Base-by-base conservation (phyloP, 2,797 vertebrate genomes). In the Spondyliosoma cantharus region DNA sequence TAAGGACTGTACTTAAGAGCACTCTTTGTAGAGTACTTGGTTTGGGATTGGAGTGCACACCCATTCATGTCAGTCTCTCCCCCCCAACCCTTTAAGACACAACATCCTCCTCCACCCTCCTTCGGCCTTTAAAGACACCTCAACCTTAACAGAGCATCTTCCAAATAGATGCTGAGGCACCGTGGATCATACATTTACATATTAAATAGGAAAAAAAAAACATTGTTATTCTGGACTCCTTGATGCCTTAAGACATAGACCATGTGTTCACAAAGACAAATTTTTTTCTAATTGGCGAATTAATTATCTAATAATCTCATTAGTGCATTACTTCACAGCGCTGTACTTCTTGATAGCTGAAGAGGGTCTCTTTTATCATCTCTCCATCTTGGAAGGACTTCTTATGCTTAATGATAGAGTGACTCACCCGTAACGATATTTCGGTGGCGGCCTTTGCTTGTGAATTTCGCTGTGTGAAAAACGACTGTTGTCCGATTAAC, bases 231-330 rank as follows among this genome's bases (percentile, higher is more conserved):
- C 32, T 29, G 16, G 13, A 24, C 24, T 24, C 1, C 16, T 19
- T 57, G 3, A 68, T 49, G 78, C 80, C 73, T 56, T n/a, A 22
- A 80, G 70, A 72, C 16, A 65, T 37, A 52, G 48, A 42, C 46
- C 22, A 59, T 6, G 6, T 66, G 63, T 53, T 62, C 53, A 74
- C 29, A 63, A 73, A 82, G 49, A 65, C 54, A 62, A 16, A 14
- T 74, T 65, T 64, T 70, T 32, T 37, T 65, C 32, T 50, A 82
- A 85, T 81, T 76, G 74, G 66, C 53, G 25, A 68, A 75, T 77
- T 8, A 52, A 82, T 89, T 56, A 76, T 85, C 67, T 64, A 66
- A 78, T 80, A 56, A 83, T 84, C 81, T 66, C 52, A 76, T 78
- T 76, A 80, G 54, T 49, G 60, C 15, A 24, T 5, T 29, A 29